Evolutionary conservation across 2,797 vertebrate genomes (phyloP).

Genomic region (Helostoma temminkii): DNA sequence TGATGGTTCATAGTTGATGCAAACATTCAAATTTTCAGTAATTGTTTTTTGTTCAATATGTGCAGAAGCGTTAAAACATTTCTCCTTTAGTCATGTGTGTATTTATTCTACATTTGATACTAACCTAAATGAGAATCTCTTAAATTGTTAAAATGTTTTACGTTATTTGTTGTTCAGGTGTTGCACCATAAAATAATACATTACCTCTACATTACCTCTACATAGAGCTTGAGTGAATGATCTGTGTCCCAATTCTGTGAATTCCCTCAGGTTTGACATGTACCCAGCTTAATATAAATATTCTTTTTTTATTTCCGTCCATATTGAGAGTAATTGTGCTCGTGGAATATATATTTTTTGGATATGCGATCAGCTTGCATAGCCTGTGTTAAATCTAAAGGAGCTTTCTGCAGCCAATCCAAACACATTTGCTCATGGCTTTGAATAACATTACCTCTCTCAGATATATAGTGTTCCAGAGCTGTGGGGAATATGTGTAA

Average conservation of each 20-base stretch:
- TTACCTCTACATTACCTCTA: background rate
- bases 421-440: slow-evolving; percentile 98
- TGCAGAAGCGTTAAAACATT: slow-evolving; percentile 18
- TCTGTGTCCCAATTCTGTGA: slow-evolving; percentile 52
- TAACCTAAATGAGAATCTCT: slow-evolving; percentile 21
- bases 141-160: slow-evolving; percentile 22
- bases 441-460: slow-evolving; percentile 94
- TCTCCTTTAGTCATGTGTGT: slow-evolving; percentile 21
- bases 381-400: slow-evolving; percentile 91
- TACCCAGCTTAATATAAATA: slow-evolving; percentile 71
- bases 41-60: slow-evolving; percentile 12
- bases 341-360: slow-evolving; percentile 69
- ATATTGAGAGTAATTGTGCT: slow-evolving; percentile 62
- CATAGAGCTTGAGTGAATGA: slow-evolving; percentile 37
- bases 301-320: slow-evolving; percentile 65
- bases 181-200: slow-evolving; percentile 17
- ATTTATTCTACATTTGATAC: slow-evolving; percentile 27
- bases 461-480: slow-evolving; percentile 94
- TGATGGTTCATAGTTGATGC: too few relatives aligned
- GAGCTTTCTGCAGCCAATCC: slow-evolving; percentile 88
- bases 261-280: slow-evolving; percentile 56
- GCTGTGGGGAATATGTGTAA: slow-evolving; percentile 93
- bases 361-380: slow-evolving; percentile 79
- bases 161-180: slow-evolving; percentile 2
- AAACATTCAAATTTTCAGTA: background rate